Conservation (phyloP, 2,113 vertebrate genomes). For the Cebus imitator region DNA sequence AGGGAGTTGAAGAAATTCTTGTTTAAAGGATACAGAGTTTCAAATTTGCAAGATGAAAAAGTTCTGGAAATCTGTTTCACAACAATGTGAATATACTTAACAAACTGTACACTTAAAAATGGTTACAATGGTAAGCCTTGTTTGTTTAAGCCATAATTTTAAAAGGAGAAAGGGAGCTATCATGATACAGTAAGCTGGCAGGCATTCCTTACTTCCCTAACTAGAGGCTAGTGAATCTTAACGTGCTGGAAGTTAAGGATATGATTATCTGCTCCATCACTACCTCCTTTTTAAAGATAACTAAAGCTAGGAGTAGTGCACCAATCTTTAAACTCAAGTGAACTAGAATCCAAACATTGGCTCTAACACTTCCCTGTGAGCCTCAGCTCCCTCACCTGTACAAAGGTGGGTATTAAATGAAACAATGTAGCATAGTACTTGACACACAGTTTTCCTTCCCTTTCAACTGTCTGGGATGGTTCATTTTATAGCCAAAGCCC, state of each 20-base stretch:
- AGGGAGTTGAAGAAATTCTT: background rate
- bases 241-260: background rate
- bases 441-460: background rate
- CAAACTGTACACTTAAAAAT: background rate
- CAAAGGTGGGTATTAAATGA: background rate
- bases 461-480: background rate
- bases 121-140: background rate
- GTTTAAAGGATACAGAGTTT: background rate
- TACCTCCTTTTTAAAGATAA: background rate
- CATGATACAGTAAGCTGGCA: background rate
- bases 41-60: background rate
- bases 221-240: background rate
- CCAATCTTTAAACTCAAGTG: background rate
- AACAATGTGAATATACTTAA: background rate
- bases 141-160: background rate
- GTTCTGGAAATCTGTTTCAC: constrained; percentile 14
- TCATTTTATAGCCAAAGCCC: background rate
- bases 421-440: background rate
- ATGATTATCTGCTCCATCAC: background rate
- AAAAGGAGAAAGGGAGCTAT: background rate
- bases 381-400: background rate
- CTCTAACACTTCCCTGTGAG: background rate
- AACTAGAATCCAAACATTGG: background rate
- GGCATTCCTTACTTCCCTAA: background rate
- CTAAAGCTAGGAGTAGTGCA: background rate